Evolutionary conservation across 1,140 invertebrate species (phyloP), one percentile per base, ranked within the genome.

Genomic region (Zaprionus nigranus): DNA sequence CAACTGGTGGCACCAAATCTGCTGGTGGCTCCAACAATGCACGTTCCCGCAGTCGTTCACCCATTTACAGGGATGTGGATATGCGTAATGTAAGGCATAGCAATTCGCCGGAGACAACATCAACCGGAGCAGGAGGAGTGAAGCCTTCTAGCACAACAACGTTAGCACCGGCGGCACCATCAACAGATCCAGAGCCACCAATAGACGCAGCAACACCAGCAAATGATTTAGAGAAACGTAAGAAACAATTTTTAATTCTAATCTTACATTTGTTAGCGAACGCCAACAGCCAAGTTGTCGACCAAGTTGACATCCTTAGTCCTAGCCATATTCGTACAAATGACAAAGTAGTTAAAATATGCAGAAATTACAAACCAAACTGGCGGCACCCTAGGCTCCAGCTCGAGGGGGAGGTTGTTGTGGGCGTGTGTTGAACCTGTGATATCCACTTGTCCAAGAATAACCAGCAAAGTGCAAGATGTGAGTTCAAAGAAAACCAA

Each of bases 181-280:
- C 11, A 24, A 9, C 72, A 57, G 58, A 24, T 59, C n/a, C n/a
- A 17, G 40, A 46, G n/a, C n/a, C 40, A 46, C 0, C 7, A 46
- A 46, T 46, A 17, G 66, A 51, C 22, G 62, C 61, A 36, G 24
- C 59, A 36, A 13, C 59, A 62, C 57, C 38, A 51, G 54, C 61
- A 60, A 91, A 86, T 75, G 90, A 90, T 78, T 90, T 91, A 91
- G 90, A 91, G 68, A 91, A 91, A 91, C 91, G 90, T 91, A 91
- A 91, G 90, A 91, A 84, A 75, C 81, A 59, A 79, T 75, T 90
- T 90, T 90, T 90, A 90, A 85, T 86, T 69, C 64, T 90, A 86
- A 90, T 90, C 53, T 82, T 64, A 82, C 76, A 90, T 67, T 84
- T 90, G 85, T 84, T 88, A 90, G 84, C 71, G 71, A 85, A 60